A percentile compares a stretch with the other conserved stretches of the same genome.
These are phyloP conservation scores for Scaptomyza graminum DNA, from an alignment of 1,140 invertebrate species.

Conservation along the genomic window DNA sequence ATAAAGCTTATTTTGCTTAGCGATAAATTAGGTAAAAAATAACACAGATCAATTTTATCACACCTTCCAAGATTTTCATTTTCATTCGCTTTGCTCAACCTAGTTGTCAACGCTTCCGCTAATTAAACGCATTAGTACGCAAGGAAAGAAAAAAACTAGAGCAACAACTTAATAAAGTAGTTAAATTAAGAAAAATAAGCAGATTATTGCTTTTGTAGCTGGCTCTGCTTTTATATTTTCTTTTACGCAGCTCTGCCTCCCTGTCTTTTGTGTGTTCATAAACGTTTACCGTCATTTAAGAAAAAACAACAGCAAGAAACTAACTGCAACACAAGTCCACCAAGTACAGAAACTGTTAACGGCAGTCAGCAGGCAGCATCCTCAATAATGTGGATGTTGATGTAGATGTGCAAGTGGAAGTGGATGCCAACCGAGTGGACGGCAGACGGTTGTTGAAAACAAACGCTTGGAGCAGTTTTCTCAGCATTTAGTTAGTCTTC, in stretches of 20 bases:
- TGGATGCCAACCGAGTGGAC: constrained; percentile 14
- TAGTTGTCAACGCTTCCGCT: constrained; percentile 67
- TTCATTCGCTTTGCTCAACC: constrained; percentile 27
- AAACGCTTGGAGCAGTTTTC: constrained; percentile 37
- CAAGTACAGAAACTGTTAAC: constrained; percentile 14
- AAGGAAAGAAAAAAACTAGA: constrained; percentile 11
- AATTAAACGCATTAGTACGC: constrained; percentile 59
- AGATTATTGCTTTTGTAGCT: constrained; percentile 69
- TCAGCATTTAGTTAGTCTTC: constrained; percentile 58
- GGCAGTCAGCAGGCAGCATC: constrained; percentile 14
- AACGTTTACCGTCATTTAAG: constrained; percentile 77
- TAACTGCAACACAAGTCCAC: constrained; percentile 35
- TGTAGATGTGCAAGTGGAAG: neutral
- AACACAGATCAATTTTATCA: neutral
- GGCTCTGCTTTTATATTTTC: constrained; percentile 15
- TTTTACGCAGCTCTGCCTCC: neutral
- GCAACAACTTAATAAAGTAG: neutral
- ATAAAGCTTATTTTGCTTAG: no score
- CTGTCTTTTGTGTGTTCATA: constrained; percentile 61
- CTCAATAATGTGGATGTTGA: constrained; percentile 3
- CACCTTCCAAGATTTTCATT: neutral
- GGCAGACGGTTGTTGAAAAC: constrained; percentile 9
- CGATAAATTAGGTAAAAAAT: neutral
- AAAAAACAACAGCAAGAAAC: constrained; percentile 38
- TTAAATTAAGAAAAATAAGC: constrained; percentile 33